Base-by-base conservation (phyloP, 2,888 invertebrate species). In the Philhelius pedissequus region DNA sequence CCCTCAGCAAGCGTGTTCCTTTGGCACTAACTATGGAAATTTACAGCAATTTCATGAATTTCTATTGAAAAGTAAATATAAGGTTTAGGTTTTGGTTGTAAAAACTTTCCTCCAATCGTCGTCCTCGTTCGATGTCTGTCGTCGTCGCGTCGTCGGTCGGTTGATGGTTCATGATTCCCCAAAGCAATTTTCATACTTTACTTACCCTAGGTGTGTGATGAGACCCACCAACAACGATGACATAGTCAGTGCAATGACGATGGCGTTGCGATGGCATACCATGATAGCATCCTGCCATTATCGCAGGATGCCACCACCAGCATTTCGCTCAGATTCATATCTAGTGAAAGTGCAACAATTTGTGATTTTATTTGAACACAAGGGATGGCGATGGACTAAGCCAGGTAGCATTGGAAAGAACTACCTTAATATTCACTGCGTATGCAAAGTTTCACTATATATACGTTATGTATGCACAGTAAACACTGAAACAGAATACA, bases 1-100 rank as follows among this genome's bases (percentile, higher is more conserved):
- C 48, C 45, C 62, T 7, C 13, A 15, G 0, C 2, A 20, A 1
- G n/a, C 22, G 48, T 48, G 22, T 32, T 48, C 11, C 13, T 15
- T 22, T 15, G 22, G 22, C 62, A 62, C 77, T 64, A 62, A 60
- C 64, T 45, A 74, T 83, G 78, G 40, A 83, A 83, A 78, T 83
- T 69, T 78, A 50, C 40, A 64, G 35, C 40, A 54, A 71, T 48
- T 79, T 79, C 83, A 84, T 79, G 75, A 70, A 83, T 75, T 70
- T 70, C 56, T 66, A 75, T 82, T 78, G 68, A 45, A 78, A 64
- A 43, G 64, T 58, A 74, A 62, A 52, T 62, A 73, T 62, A 56
- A 7, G 18, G 54, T 77, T 73, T 73, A 35, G 1, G 35, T 56
- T 20, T n/a, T n/a, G 25, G 40, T 20, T 22, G 40, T 52, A 54